Conservation (phyloP, 2,113 vertebrate genomes). For the Plecotus auritus region DNA sequence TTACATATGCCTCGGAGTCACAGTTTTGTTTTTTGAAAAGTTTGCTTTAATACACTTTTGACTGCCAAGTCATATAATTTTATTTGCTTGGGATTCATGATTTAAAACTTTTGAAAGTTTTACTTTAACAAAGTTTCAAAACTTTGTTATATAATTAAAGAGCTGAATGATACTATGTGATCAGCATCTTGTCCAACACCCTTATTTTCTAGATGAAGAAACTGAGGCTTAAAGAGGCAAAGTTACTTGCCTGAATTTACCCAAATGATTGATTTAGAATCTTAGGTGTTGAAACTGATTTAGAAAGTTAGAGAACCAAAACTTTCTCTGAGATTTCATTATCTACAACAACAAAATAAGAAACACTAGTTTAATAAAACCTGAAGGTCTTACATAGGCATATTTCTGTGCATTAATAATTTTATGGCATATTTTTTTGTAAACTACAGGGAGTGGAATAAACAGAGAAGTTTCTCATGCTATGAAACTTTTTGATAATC, state of each 20-base stretch:
- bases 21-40: background rate
- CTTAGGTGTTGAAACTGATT: background rate
- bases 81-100: background rate
- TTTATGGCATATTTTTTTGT: background rate
- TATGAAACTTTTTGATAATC: background rate
- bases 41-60: background rate
- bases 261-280: background rate
- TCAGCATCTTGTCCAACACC: background rate
- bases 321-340: conserved; percentile 47
- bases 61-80: background rate
- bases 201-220: background rate
- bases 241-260: background rate
- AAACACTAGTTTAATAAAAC: conserved; percentile 31
- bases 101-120: conserved; percentile 37
- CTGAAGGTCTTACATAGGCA: background rate
- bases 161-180: background rate
- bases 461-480: background rate
- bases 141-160: background rate
- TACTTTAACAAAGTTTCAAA: background rate
- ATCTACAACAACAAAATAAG: conserved; percentile 64
- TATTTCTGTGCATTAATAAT: background rate
- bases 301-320: conserved; percentile 47
- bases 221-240: background rate
- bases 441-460: background rate
- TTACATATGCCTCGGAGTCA: background rate